Conservation (phyloP, 2,888 invertebrate genomes). For the Heterodera filipjevi region DNA sequence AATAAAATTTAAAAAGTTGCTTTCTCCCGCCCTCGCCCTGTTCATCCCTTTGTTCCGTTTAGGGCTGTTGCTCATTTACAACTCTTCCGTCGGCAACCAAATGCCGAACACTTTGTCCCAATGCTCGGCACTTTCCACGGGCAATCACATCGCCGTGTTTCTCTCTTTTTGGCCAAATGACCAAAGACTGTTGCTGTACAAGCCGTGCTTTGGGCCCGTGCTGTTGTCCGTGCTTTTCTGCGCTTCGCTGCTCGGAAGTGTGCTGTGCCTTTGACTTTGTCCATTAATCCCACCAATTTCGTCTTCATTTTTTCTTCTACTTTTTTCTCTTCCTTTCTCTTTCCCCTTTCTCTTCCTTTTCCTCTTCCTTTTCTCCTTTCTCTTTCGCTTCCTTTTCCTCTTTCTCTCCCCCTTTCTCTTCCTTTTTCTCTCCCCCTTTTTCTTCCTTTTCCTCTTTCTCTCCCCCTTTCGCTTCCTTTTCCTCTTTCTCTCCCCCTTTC, state of each 20-base stretch:
- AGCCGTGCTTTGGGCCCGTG: not conserved
- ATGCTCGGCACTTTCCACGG: constrained; percentile 6
- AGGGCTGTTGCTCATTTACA: not conserved
- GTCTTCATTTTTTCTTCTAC: too few relatives aligned
- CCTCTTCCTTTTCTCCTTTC: constrained; percentile 14
- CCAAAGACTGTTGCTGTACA: not conserved
- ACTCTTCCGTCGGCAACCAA: not conserved
- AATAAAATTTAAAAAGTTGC: too few relatives aligned
- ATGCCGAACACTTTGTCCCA: not conserved
- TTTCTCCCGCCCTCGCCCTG: too few relatives aligned
- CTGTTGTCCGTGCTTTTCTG: not conserved
- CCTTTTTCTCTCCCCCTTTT: too few relatives aligned
- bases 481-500: constrained; percentile 9
- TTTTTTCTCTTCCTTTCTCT: too few relatives aligned
- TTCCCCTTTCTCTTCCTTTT: not conserved
- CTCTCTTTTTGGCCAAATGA: not conserved
- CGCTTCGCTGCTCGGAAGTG: constrained; percentile 1
- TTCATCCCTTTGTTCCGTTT: not conserved
- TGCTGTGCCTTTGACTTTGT: not conserved
- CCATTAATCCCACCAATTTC: too few relatives aligned
- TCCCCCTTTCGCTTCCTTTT: not conserved
- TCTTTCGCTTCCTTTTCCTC: not conserved
- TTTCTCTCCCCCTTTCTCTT: too few relatives aligned
- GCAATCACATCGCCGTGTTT: not conserved
- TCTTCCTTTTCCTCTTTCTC: too few relatives aligned